These are phyloP conservation scores for Drosophila suboccidentalis DNA, from an alignment of 2,888 invertebrate genomes.

Conservation along the genomic window DNA sequence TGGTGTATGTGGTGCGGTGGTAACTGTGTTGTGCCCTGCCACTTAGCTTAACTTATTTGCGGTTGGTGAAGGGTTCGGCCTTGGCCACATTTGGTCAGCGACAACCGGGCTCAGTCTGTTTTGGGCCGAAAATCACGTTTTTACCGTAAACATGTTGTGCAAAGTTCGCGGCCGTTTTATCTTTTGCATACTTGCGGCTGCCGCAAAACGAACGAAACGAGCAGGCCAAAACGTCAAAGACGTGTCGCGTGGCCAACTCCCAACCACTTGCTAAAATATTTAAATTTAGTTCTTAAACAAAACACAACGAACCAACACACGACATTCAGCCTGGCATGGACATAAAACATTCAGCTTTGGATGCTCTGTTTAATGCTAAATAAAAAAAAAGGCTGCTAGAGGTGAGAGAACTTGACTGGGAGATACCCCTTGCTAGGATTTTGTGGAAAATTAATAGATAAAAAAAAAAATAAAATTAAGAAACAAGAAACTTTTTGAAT, in stretches of 20 bases:
- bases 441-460: not conserved
- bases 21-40: constrained; percentile 46
- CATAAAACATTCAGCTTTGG: constrained; percentile 37
- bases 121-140: constrained; percentile 78
- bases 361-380: constrained; percentile 11
- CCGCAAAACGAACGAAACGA: constrained; percentile 50
- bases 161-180: constrained; percentile 78
- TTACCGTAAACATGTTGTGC: constrained; percentile 81
- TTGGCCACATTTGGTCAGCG: constrained; percentile 77
- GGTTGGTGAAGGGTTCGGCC: constrained; percentile 71
- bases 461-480: no score
- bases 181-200: constrained; percentile 62
- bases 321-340: constrained; percentile 13
- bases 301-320: constrained; percentile 23
- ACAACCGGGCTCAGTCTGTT: constrained; percentile 48
- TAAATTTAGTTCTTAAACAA: constrained; percentile 61
- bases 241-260: constrained; percentile 55
- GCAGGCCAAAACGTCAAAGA: constrained; percentile 73
- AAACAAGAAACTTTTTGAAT: no score
- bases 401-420: not conserved
- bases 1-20: constrained; percentile 11
- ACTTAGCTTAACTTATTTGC: constrained; percentile 75
- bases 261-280: constrained; percentile 62
- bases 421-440: not conserved
- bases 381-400: not conserved